Percentiles rank a stretch among this genome's conserved stretches.
These are phyloP conservation scores for Bradynema listronoti DNA, from an alignment of 1,140 invertebrate species.

Conservation along the genomic window DNA sequence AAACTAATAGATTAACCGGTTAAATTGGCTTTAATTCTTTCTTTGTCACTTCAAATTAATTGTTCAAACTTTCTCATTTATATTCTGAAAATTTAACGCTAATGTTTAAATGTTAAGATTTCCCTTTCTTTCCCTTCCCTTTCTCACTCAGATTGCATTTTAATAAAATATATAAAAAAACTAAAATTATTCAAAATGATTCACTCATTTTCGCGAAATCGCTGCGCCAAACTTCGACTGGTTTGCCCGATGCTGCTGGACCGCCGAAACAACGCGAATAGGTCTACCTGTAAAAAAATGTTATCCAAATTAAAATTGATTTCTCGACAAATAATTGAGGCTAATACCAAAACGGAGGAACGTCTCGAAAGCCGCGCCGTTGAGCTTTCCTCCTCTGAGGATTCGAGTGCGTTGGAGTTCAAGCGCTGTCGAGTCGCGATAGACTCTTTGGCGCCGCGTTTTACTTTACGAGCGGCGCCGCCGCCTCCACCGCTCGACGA, in stretches of 20 bases:
- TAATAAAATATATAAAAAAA: neutral
- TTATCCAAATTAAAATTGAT: neutral
- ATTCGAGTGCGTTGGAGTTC: constrained; percentile 10
- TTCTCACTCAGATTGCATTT: constrained; percentile 4
- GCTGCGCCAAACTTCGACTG: neutral
- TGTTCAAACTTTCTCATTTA: no score
- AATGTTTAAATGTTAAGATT: no score
- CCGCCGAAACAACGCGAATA: constrained; percentile 24
- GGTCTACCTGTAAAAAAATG: constrained; percentile 18
- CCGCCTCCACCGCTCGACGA: neutral
- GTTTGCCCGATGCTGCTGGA: constrained; percentile 23
- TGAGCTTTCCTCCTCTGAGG: constrained; percentile 19
- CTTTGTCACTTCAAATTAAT: no score
- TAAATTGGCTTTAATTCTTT: no score
- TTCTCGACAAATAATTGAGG: neutral
- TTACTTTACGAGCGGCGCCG: neutral
- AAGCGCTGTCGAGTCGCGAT: neutral
- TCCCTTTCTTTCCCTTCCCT: no score
- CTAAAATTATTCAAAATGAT: neutral
- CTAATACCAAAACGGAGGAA: constrained; percentile 28
- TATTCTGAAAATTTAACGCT: no score
- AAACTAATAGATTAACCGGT: no score
- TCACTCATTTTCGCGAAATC: constrained; percentile 7
- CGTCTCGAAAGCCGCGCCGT: constrained; percentile 25
- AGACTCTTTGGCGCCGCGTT: constrained; percentile 3